These are phyloP conservation scores for Dynastes grantii DNA, from an alignment of 2,888 invertebrate genomes.

Conservation along the genomic window DNA sequence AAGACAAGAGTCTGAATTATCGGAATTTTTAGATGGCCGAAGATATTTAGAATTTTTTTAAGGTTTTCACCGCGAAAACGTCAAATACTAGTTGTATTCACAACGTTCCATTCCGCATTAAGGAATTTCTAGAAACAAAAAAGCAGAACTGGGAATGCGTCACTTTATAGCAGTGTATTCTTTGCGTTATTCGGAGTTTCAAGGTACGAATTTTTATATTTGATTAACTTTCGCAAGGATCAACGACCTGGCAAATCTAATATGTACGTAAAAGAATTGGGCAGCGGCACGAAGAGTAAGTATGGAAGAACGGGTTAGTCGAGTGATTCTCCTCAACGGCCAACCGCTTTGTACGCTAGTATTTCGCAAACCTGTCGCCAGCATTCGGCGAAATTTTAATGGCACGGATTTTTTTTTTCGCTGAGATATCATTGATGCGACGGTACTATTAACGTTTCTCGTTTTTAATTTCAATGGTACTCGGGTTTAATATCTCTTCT, in stretches of 20 bases:
- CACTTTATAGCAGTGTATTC: background rate
- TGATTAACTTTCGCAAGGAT: conserved; percentile 38
- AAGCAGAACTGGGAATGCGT: background rate
- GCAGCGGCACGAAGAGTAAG: background rate
- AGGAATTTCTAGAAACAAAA: background rate
- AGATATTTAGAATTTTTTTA: too few relatives aligned
- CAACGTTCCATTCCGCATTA: too few relatives aligned
- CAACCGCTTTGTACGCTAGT: background rate
- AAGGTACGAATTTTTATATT: conserved; percentile 40
- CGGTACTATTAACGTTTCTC: background rate
- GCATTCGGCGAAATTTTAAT: conserved; percentile 22
- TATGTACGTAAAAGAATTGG: conserved; percentile 23
- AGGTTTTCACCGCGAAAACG: too few relatives aligned
- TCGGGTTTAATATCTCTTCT: background rate
- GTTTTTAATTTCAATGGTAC: background rate
- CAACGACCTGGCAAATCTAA: conserved; percentile 32
- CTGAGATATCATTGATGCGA: background rate
- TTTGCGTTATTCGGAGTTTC: conserved; percentile 9
- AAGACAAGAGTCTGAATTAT: too few relatives aligned
- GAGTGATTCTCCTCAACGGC: conserved; percentile 3
- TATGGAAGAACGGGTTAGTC: conserved; percentile 32
- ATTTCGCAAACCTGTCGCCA: conserved; percentile 21
- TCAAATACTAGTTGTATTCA: background rate
- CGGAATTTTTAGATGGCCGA: too few relatives aligned
- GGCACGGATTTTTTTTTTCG: conserved; percentile 2